Base-by-base conservation (phyloP, 2,797 vertebrate species). In the Tokudaia muenninki region DNA sequence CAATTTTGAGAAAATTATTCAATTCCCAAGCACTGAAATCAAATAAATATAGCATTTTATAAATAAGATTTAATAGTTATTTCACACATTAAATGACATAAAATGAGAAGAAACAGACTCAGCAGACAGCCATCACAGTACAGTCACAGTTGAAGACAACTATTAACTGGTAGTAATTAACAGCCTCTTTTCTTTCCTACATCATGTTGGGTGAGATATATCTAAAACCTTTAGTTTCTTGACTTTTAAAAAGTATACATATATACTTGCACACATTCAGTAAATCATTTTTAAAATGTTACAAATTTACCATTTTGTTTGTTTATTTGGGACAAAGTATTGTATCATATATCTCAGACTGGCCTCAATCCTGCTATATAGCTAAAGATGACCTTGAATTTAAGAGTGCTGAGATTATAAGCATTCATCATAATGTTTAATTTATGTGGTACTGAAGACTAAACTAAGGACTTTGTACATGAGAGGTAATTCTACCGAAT, bases 211-310 rank as follows among this genome's bases (percentile, higher is more conserved):
- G 79, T 94, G 87, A 87, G 41, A 96, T 88, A 87, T 67, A 89
- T 80, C 77, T 70, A 95, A 19, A 89, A 75, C 1, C 16, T 83
- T 67, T 4, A 80, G 44, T 93, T 96, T 63, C 83, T 80, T 92
- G 37, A 89, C 47, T 90, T 90, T 97, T 59, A 80, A 96, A 95
- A n/a, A 41, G 59, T 89, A 93, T 87, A 96, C 90, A 93, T 80
- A 22, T 74, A 86, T 47, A 90, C 6, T 90, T 55, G n/a, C 41
- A 95, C 0, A 92, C 2, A 90, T 0, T 78, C 9, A 92, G 34
- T 78, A 94, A 87, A 95, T 93, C 24, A 92, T 31, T 92, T 94
- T 92, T 83, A 63, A 77, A 94, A 90, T 44, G 17, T 16, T 88
- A 82, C 0, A n/a, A 31, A 94, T 55, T 10, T 87, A 74, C 8